Evolutionary conservation across 2,113 vertebrate genomes (phyloP), one percentile per base, ranked within the genome.

Genomic region (Oophaga pumilio): DNA sequence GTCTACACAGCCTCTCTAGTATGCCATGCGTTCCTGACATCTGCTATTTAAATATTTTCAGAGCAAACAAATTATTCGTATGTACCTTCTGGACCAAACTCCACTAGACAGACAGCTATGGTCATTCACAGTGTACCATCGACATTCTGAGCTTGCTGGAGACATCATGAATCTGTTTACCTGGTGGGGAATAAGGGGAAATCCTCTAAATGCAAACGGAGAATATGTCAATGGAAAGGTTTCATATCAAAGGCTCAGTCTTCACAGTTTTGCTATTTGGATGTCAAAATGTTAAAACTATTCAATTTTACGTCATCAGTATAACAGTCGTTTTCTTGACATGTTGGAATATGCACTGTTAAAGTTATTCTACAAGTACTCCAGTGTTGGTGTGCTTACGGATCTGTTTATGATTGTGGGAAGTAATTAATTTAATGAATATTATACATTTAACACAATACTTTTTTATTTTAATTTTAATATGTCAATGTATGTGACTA

Each of bases 61-160:
- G 81, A 88, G 87, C 80, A 88, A 88, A 88, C 80, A 88, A 82
- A 66, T 84, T 62, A 88, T 88, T 59, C 43, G 49, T 82, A 77
- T 83, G 64, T 66, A 18, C 26, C 43, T 76, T 49, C 69, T 79
- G 68, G 69, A 33, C 80, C 87, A 84, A 84, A 64, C 62, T 49
- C 57, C 50, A 79, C 33, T 66, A 28, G 53, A 24, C 69, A 83
- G 69, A 88, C 87, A 88, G 87, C 80, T 76, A 60, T 88, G 22
- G 68, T 43, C 77, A 83, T 88, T 88, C 80, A 88, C 56, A 52
- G 76, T 8, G 26, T 88, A 60, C 24, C 59, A 77, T 83, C 71
- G 53, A 83, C 50, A 82, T 87, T 73, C 78, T 50, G 68, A 82
- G 66, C 68, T 68, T n/a, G 53, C 33, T 71, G 59, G 26, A 82